phyloP scores from a whole-genome alignment of 2,888 invertebrate genomes.

The Synergus japonicus region DNA sequence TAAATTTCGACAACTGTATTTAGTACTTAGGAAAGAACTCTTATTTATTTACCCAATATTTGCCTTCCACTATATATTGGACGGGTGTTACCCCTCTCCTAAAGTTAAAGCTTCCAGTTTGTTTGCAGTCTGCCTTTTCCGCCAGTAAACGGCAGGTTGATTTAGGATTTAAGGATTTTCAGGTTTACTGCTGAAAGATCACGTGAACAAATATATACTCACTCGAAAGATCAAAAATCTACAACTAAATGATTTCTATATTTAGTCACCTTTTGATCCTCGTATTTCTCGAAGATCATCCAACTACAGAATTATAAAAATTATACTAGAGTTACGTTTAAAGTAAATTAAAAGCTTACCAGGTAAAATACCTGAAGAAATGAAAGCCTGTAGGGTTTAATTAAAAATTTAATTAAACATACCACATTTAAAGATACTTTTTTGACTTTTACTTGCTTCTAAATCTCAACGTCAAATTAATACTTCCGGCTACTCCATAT shows the following conservation, averaged over 20 bases:
- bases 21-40: slow-evolving; percentile 36
- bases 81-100: slow-evolving; percentile 43
- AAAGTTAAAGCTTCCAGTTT: slow-evolving; percentile 57
- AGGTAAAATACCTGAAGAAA: too few species aligned
- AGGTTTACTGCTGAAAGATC: slow-evolving; percentile 73
- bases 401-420: too few species aligned
- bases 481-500: not conserved
- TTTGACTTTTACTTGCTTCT: not conserved
- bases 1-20: slow-evolving; percentile 56
- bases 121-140: slow-evolving; percentile 69
- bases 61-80: slow-evolving; percentile 72
- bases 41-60: slow-evolving; percentile 73
- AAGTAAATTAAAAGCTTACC: too few species aligned
- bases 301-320: too few species aligned
- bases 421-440: too few species aligned
- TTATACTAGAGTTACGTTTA: too few species aligned
- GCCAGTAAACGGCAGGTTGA: slow-evolving; percentile 69
- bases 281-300: not conserved
- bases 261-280: slow-evolving; percentile 55
- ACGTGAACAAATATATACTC: slow-evolving; percentile 70
- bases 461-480: not conserved
- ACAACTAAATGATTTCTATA: slow-evolving; percentile 66
- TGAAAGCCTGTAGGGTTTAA: too few species aligned
- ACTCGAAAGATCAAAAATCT: slow-evolving; percentile 47
- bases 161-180: slow-evolving; percentile 76